phyloP scores from a whole-genome alignment of 2,113 vertebrate genomes.

The Mugil cephalus region DNA sequence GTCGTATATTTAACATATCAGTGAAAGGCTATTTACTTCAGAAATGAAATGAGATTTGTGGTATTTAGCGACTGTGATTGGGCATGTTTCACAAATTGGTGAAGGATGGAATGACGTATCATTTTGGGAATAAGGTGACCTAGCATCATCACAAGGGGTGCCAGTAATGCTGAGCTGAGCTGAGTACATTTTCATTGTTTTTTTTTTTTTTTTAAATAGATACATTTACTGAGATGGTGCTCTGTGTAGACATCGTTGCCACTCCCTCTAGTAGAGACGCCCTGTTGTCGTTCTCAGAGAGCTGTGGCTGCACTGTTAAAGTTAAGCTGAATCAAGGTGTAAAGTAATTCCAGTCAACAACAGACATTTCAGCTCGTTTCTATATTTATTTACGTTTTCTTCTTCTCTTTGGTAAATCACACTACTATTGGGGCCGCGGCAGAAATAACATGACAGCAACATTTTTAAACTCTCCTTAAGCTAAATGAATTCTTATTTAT shows the following conservation, averaged over 20 bases:
- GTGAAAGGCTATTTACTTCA: background rate
- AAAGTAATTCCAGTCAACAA: constrained; percentile 16
- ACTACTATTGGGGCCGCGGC: constrained; percentile 54
- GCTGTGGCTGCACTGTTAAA: constrained; percentile 24
- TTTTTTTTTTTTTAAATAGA: no score
- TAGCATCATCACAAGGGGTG: constrained; percentile 23
- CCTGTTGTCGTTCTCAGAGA: background rate
- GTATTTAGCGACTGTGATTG: background rate
- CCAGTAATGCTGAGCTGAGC: background rate
- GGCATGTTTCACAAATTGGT: background rate
- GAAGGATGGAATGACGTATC: background rate
- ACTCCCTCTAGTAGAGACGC: background rate
- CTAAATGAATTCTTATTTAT: constrained; percentile 57
- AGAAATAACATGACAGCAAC: constrained; percentile 38
- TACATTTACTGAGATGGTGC: constrained; percentile 34
- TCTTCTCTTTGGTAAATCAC: constrained; percentile 46
- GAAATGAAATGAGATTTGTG: background rate
- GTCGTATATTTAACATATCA: constrained; percentile 33
- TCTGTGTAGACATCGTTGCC: constrained; percentile 25
- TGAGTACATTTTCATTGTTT: constrained; percentile 5
- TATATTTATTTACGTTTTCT: constrained; percentile 52
- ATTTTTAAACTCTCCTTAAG: constrained; percentile 59
- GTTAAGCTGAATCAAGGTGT: constrained; percentile 41
- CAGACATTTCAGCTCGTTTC: constrained; percentile 12
- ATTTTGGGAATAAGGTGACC: constrained; percentile 7